These are phyloP conservation scores for Nephrocerus scutellatus DNA, from an alignment of 2,888 invertebrate genomes.

Conservation along the genomic window DNA sequence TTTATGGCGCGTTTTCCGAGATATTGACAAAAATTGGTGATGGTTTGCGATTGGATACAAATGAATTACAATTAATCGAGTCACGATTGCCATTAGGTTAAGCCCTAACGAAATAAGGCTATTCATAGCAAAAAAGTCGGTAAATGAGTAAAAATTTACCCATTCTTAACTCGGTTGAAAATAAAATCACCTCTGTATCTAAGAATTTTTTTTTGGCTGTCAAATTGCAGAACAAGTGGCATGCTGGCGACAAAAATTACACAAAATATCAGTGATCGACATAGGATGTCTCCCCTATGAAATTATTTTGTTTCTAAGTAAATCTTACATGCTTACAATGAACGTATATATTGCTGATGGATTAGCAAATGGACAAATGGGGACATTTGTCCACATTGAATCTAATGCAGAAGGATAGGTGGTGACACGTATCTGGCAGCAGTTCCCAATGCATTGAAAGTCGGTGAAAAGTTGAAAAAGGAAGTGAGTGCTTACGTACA, in stretches of 20 bases:
- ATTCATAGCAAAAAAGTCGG: constrained; percentile 18
- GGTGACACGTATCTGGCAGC: constrained; percentile 14
- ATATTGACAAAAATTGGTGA: constrained; percentile 29
- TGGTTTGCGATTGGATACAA: constrained; percentile 17
- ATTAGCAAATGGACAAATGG: constrained; percentile 32
- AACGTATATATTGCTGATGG: constrained; percentile 36
- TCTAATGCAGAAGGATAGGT: constrained; percentile 12
- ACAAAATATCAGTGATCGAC: constrained; percentile 24
- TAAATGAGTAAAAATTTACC: constrained; percentile 14
- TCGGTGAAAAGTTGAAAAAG: constrained; percentile 16
- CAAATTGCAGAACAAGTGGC: constrained; percentile 13
- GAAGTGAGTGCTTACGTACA: constrained; percentile 14
- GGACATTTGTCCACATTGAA: constrained; percentile 29
- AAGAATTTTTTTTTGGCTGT: constrained; percentile 15
- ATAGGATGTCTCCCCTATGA: constrained; percentile 32
- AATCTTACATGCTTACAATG: constrained; percentile 30
- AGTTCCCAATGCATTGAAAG: constrained; percentile 12
- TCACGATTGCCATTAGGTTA: constrained; percentile 13
- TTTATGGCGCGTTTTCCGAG: constrained; percentile 32
- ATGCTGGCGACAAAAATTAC: constrained; percentile 17
- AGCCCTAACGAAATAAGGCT: constrained; percentile 27
- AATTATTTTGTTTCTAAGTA: constrained; percentile 18
- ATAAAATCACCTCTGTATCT: constrained; percentile 18
- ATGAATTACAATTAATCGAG: constrained; percentile 20
- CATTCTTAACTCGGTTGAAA: constrained; percentile 8